Base-by-base conservation (phyloP, 2,888 invertebrate genomes). In the Diplolepis rosae region DNA sequence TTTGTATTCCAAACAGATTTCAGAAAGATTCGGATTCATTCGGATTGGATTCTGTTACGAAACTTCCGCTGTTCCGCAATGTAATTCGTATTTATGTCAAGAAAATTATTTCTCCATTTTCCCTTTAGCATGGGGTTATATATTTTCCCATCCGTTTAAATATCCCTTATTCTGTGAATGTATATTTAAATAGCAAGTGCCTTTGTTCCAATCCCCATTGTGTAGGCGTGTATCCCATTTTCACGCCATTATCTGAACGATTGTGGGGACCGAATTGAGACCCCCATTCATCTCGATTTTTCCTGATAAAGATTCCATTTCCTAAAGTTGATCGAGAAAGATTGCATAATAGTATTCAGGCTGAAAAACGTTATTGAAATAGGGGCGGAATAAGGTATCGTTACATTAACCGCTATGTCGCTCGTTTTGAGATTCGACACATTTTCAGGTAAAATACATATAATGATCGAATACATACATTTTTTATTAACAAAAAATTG, bases 141-240 rank as follows among this genome's bases (percentile, higher is more conserved):
- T 1, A 11, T 48, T 22, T 18, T 18, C 11, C 22, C 11, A 48
- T 11, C 11, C 11, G 48, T 9, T 48, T 48, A 22, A 22, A 11
- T 11, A 48, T 22, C 48, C 22, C 22, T 48, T 48, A 48, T 18
- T 7, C 48, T 48, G 4, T 11, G 0, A 22, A 48, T 48, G 11
- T 30, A 30, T 52, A 15, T 28, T 52, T 30, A 28, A 52, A 2
- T 15, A 28, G n/a, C 7, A 52, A 30, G 28, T 28, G n/a, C 28
- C 52, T 52, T 52, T 52, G 28, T 52, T 30, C 15, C 7, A 7
- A 52, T 52, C 52, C 15, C 52, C 52, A 30, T 52, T 28, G 15
- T 52, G 52, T 52, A 52, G 52, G 28, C 15, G 28, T 28, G 52
- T 52, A 30, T 52, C 52, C n/a, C 28, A 52, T 52, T 52, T 52